phyloP scores from a whole-genome alignment of 2,113 vertebrate genomes.

The Aphyosemion australe region DNA sequence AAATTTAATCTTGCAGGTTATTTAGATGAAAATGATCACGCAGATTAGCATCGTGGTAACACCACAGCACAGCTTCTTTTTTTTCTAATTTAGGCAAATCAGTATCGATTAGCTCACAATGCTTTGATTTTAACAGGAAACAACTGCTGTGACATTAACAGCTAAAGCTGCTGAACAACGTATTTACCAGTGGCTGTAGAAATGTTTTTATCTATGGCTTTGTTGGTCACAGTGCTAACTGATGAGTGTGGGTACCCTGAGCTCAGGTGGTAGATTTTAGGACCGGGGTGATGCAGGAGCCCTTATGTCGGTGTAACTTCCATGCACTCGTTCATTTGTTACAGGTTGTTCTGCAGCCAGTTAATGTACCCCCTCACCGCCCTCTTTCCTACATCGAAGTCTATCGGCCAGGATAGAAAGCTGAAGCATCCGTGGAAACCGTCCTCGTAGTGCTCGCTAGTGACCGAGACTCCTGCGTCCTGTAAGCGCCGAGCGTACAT shows the following conservation, averaged over 20 bases:
- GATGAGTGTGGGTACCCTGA: conserved; percentile 33
- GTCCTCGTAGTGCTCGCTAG: conserved; percentile 84
- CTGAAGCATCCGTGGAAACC: conserved; percentile 92
- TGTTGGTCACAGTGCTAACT: conserved; percentile 15
- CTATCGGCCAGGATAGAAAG: conserved; percentile 84
- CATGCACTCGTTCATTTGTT: background rate
- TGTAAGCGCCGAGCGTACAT: conserved; percentile 89
- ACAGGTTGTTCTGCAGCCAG: conserved; percentile 91
- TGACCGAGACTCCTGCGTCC: conserved; percentile 85
- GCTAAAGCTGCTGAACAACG: background rate
- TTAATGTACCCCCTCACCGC: conserved; percentile 83
- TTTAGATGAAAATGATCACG: too few relatives aligned
- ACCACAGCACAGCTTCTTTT: too few relatives aligned
- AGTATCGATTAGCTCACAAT: too few relatives aligned
- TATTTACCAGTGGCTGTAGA: background rate
- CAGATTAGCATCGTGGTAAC: too few relatives aligned
- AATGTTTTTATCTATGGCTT: background rate
- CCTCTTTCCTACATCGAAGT: conserved; percentile 84
- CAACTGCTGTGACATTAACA: background rate
- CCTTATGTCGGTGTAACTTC: conserved; percentile 22
- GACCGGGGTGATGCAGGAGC: conserved; percentile 9
- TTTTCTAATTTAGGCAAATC: too few relatives aligned
- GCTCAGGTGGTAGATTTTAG: conserved; percentile 20
- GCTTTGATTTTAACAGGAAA: too few relatives aligned
- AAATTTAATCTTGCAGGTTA: too few relatives aligned